Conservation (phyloP, 2,888 invertebrate species). For the Scaptomyza polygonia region DNA sequence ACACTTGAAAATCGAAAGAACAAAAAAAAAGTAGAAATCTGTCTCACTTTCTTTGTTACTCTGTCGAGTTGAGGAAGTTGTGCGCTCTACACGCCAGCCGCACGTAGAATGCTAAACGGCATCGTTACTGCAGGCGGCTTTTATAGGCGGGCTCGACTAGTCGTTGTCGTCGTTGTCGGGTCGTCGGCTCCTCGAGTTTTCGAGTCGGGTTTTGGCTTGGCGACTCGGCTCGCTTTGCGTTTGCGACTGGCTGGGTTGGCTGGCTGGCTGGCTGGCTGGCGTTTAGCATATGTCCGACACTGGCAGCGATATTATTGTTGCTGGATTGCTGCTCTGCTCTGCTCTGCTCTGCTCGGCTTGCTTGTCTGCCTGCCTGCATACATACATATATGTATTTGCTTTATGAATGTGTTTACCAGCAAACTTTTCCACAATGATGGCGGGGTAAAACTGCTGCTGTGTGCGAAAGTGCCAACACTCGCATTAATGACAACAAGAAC, state of each 20-base stretch:
- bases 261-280: constrained; percentile 35
- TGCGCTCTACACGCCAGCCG: constrained; percentile 69
- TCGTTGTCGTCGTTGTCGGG: background rate
- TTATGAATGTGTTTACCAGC: constrained; percentile 79
- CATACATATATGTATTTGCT: constrained; percentile 53
- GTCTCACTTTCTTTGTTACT: background rate
- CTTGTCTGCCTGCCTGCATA: constrained; percentile 50
- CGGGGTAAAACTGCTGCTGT: constrained; percentile 25
- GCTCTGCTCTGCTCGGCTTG: too few species aligned
- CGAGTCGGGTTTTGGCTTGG: constrained; percentile 16
- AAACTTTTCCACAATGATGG: constrained; percentile 64
- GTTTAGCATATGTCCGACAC: constrained; percentile 75
- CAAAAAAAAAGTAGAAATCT: background rate
- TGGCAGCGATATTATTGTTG: constrained; percentile 20
- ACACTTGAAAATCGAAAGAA: background rate
- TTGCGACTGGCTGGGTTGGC: constrained; percentile 17
- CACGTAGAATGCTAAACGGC: constrained; percentile 70
- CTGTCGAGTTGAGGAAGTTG: constrained; percentile 19
- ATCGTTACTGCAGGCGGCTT: constrained; percentile 44
- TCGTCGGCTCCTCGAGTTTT: background rate
- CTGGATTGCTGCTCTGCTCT: constrained; percentile 24
- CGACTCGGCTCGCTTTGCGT: constrained; percentile 43
- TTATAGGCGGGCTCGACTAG: constrained; percentile 50
- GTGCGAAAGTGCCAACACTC: constrained; percentile 77
- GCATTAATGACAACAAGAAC: constrained; percentile 71